These are phyloP conservation scores for Dasysyrphus tricinctus DNA, from an alignment of 2,888 invertebrate genomes.

Conservation along the genomic window DNA sequence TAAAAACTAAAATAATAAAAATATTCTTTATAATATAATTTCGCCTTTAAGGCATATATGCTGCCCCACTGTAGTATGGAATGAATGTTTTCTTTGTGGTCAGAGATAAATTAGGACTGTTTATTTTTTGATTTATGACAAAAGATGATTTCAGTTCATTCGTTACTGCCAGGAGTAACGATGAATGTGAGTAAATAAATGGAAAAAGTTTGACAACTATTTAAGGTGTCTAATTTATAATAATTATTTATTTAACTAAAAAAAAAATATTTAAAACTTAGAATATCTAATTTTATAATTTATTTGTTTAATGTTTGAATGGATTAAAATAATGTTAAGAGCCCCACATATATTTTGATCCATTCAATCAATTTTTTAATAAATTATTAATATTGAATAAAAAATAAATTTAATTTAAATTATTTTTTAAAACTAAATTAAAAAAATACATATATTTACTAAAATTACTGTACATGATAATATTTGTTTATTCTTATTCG, in stretches of 20 bases:
- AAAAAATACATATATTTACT: conserved; percentile 9
- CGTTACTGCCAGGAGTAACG: background rate
- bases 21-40: background rate
- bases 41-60: too few relatives aligned
- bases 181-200: conserved; percentile 8
- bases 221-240: background rate
- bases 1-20: background rate
- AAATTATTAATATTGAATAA: conserved; percentile 5
- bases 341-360: conserved; percentile 73
- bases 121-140: conserved; percentile 37
- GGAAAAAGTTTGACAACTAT: background rate
- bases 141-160: background rate
- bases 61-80: background rate
- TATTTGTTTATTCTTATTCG: conserved; percentile 14
- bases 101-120: conserved; percentile 51
- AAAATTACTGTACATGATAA: conserved; percentile 6
- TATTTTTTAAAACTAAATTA: conserved; percentile 3
- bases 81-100: conserved; percentile 24
- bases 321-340: conserved; percentile 67
- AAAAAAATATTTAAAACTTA: background rate
- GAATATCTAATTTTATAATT: background rate
- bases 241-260: background rate
- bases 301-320: conserved; percentile 51
- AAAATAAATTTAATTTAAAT: conserved; percentile 15
- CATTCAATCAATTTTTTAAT: conserved; percentile 48